A percentile compares a stretch with the other conserved stretches of the same genome.
Evolutionary conservation across 2,113 vertebrate genomes (phyloP).

Genomic region (Colistium nudipinnis): DNA sequence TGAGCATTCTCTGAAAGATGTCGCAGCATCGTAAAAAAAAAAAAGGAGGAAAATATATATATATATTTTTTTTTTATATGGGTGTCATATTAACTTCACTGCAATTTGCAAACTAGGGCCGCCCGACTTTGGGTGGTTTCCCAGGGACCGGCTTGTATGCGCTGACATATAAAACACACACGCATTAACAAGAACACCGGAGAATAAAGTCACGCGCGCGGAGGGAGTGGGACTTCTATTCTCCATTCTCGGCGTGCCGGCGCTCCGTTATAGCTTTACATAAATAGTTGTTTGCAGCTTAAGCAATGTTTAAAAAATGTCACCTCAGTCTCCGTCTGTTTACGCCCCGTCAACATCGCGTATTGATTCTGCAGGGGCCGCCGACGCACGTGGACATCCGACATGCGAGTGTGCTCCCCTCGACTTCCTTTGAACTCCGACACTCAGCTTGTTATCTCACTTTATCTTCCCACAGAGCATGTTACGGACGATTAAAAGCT

Average conservation of each 20-base stretch:
- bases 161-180: no score
- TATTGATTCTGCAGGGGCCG: slow-evolving; percentile 38
- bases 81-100: no score
- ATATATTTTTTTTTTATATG: no score
- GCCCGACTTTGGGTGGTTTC: no score
- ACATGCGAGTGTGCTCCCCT: slow-evolving; percentile 52
- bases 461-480: slow-evolving; percentile 78
- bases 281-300: neutral
- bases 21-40: no score
- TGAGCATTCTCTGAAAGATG: no score
- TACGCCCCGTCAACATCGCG: slow-evolving; percentile 14
- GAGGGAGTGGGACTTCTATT: neutral
- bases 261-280: neutral
- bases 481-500: slow-evolving; percentile 81
- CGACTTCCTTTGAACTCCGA: slow-evolving; percentile 73
- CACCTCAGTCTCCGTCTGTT: slow-evolving; percentile 23
- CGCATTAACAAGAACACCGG: no score
- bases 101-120: no score
- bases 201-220: no score
- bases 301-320: neutral
- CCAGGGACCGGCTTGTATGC: no score
- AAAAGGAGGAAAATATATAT: no score
- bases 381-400: slow-evolving; percentile 1
- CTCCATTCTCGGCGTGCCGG: no score
- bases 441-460: slow-evolving; percentile 78